Base-by-base conservation (phyloP, 2,888 invertebrate genomes). In the Cheilosia grossa region DNA sequence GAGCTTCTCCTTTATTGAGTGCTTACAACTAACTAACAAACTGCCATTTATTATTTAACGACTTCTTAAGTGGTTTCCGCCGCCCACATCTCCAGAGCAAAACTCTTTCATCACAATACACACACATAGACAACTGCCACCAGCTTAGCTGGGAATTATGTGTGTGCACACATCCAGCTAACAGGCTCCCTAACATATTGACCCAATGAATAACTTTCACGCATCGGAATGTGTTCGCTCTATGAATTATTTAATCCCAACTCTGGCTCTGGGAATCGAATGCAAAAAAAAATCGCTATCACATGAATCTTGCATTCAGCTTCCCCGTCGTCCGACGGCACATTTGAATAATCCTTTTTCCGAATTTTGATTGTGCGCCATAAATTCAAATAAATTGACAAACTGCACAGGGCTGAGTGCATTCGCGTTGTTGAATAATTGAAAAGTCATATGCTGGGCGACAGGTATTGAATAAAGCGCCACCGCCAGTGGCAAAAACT, bases 1-100 rank as follows among this genome's bases (percentile, higher is more conserved):
- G 72, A 51, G 72, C n/a, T 63, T 17, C 51, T 49, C 47, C 54
- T 13, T 49, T 30, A 74, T 79, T 83, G 74, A 79, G 79, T 80
- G 66, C 85, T 85, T 80, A 85, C 85, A 85, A 80, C 85, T 75
- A 85, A 85, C 83, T 80, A 80, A 80, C 85, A 72, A 81, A 85
- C 80, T 80, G 61, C 85, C 91, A 91, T 91, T 91, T 91, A 91
- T 91, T 91, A 91, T 91, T 91, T 90, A 91, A 91, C 90, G 90
- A 91, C 89, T 91, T 91, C 90, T 91, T 91, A 91, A 91, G 91
- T 91, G 91, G 90, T 91, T 91, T 85, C 64, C 72, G 6, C 6
- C 64, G 15, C 33, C 37, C 47, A 44, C 6, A 19, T 17, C 24
- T 61, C 10, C 2, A 7, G 40, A 47, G 15, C n/a, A 59, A 80